phyloP scores from a whole-genome alignment of 2,888 invertebrate genomes.

The Eurytoma adleriae region DNA sequence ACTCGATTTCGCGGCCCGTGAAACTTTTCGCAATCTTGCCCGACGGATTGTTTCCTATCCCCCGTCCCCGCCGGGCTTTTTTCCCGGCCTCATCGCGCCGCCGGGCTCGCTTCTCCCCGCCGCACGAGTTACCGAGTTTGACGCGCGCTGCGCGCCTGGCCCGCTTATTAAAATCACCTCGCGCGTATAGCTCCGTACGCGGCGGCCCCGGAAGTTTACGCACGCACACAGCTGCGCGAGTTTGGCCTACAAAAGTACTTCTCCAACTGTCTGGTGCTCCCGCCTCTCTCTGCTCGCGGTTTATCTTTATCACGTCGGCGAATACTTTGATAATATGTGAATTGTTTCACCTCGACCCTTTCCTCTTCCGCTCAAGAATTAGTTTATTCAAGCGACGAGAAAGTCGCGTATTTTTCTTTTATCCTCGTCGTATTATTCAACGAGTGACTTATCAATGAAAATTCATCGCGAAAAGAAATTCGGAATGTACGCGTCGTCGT shows the following conservation, averaged over 20 bases:
- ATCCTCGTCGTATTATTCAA: too few relatives aligned
- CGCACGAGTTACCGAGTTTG: not conserved
- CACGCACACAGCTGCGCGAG: not conserved
- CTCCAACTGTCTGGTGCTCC: too few relatives aligned
- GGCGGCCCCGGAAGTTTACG: not conserved
- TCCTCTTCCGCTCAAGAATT: too few relatives aligned
- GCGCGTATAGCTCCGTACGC: not conserved
- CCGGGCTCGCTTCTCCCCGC: not conserved
- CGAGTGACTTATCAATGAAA: too few relatives aligned
- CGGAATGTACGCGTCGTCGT: not conserved
- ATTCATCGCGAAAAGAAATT: not conserved
- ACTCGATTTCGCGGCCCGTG: conserved; percentile 52
- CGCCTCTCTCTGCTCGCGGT: too few relatives aligned
- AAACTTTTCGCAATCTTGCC: conserved; percentile 54
- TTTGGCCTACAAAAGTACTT: too few relatives aligned
- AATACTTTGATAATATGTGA: too few relatives aligned
- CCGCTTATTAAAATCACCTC: conserved; percentile 45
- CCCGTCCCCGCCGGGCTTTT: not conserved
- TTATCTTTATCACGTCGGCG: too few relatives aligned
- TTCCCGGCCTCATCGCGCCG: not conserved
- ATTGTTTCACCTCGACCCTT: too few relatives aligned
- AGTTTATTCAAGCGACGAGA: too few relatives aligned
- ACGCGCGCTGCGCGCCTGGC: not conserved
- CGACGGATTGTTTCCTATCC: conserved; percentile 31
- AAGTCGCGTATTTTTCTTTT: too few relatives aligned